These are phyloP conservation scores for Bradypodion pumilum DNA, from an alignment of 2,797 vertebrate species.

Conservation along the genomic window DNA sequence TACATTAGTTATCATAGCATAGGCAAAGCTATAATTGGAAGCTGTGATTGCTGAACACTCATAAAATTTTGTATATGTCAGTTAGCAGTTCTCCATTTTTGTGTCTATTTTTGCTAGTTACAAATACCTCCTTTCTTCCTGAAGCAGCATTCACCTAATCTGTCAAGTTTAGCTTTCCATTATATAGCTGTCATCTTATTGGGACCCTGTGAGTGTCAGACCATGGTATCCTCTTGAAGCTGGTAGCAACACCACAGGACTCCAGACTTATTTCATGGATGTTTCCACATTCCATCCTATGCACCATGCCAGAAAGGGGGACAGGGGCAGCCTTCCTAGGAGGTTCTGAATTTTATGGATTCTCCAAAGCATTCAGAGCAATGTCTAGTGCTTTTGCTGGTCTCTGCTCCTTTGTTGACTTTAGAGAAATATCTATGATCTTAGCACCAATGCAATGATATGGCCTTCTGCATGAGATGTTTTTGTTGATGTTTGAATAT, in stretches of 20 bases:
- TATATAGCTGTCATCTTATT: not conserved
- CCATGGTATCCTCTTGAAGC: conserved; percentile 1
- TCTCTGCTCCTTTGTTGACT: conserved; percentile 44
- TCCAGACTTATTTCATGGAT: not conserved
- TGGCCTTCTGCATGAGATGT: not conserved
- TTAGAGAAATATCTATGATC: conserved; percentile 35
- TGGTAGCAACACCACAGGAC: not conserved
- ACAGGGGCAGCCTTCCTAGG: conserved; percentile 9
- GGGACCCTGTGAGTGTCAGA: not conserved
- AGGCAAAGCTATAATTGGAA: not conserved
- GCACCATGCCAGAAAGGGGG: not conserved
- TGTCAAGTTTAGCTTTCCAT: not conserved
- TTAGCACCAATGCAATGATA: conserved; percentile 2
- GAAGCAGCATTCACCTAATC: not conserved
- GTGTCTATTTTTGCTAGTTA: not conserved
- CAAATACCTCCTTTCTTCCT: not conserved
- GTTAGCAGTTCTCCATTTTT: not conserved
- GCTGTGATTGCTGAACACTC: not conserved
- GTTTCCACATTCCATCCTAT: not conserved
- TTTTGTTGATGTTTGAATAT: conserved; percentile 46
- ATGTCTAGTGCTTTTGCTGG: conserved; percentile 37
- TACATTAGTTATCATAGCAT: not conserved
- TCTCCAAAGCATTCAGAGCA: conserved; percentile 18
- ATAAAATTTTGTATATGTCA: not conserved
- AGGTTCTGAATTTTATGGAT: conserved; percentile 28